Evolutionary conservation across 2,113 vertebrate genomes (phyloP).

Genomic region (Epinephelus moara): DNA sequence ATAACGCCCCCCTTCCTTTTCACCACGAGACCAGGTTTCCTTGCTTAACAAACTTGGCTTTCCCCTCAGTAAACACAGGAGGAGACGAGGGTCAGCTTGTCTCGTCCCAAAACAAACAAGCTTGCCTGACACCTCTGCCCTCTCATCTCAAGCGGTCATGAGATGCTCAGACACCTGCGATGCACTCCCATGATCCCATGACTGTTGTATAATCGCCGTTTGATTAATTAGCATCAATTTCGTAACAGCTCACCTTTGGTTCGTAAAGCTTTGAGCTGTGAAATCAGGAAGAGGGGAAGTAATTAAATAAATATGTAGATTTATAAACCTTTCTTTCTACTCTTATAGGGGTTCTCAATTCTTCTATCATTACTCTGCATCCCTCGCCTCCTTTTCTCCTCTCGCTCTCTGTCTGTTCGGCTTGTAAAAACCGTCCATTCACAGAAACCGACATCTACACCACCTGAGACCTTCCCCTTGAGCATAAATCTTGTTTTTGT

Average conservation of each 20-base stretch:
- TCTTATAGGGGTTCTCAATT: too few relatives aligned
- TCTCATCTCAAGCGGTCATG: constrained; percentile 48
- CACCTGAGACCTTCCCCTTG: background rate
- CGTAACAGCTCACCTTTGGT: constrained; percentile 10
- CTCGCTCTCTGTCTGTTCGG: constrained; percentile 15
- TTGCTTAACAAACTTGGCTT: constrained; percentile 19
- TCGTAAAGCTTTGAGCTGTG: background rate
- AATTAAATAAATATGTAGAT: background rate
- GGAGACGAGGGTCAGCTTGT: constrained; percentile 3
- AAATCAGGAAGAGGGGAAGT: background rate
- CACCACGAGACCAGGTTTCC: background rate
- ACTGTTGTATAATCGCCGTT: constrained; percentile 53
- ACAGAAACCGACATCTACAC: constrained; percentile 12
- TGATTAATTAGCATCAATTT: constrained; percentile 18
- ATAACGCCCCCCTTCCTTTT: background rate
- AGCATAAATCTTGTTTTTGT: constrained; percentile 25
- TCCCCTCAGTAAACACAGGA: background rate
- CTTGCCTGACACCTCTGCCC: constrained; percentile 32
- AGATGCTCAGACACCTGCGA: constrained; percentile 34
- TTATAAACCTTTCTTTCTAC: background rate
- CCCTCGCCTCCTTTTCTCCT: too few relatives aligned
- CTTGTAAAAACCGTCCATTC: constrained; percentile 9
- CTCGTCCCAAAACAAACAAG: constrained; percentile 61
- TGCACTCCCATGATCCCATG: constrained; percentile 51
- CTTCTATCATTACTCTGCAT: too few relatives aligned